Evolutionary conservation across 1,140 invertebrate species (phyloP), one percentile per base, ranked within the genome.

Genomic region (Drosophila varians): DNA sequence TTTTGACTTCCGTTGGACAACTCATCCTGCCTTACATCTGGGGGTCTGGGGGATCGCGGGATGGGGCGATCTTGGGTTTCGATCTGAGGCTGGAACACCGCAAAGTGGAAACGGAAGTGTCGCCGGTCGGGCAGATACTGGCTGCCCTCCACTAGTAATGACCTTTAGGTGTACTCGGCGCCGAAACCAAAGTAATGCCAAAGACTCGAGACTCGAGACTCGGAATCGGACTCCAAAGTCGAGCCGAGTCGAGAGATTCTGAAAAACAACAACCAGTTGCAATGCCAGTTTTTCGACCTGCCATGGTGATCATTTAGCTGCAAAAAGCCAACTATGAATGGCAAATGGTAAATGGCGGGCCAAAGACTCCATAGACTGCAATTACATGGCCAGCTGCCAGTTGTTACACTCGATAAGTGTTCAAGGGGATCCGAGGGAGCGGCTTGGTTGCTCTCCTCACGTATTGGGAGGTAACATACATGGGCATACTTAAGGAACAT

Each of bases 21-120:
- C 53, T 84, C 75, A 73, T 75, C 71, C 77, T 65, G 66, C 18
- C 38, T 42, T n/a, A n/a, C n/a, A n/a, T n/a, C n/a, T n/a, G n/a
- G 65, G 19, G 4, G 72, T 77, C 12, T 38, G 34, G 64, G 43
- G 18, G 9, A 45, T 64, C 47, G 61, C 61, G 23, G 36, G 36
- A 38, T 38, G 60, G 46, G 28, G 52, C 12, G 11, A 52, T 70
- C 75, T 77, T 46, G 49, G 46, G 54, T 56, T 73, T 40, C 74
- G 49, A 52, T 45, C 47, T 53, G 79, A 73, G 68, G 66, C 74
- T 69, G 58, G 80, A 25, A 64, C 46, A 89, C 86, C 86, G 80
- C 86, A 89, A 89, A 89, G 79, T 89, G 86, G 86, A 89, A 89
- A 86, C 86, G 86, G 86, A 89, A 89, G 86, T 89, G 76, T 79